Percentiles rank a stretch among this genome's conserved stretches.
These are phyloP conservation scores for Aphis craccivora DNA, from an alignment of 1,140 invertebrate species.

Conservation along the genomic window DNA sequence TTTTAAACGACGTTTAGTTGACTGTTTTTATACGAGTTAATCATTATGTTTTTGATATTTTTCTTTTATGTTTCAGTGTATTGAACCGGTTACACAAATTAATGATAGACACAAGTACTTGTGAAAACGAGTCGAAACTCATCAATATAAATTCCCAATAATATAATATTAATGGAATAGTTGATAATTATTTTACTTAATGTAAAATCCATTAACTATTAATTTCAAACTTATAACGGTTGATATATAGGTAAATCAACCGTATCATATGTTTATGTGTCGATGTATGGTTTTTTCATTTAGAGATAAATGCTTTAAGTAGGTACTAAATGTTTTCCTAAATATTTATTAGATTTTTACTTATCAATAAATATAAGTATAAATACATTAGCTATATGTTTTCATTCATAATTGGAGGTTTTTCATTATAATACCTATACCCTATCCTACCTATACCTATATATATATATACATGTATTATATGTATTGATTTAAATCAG, in stretches of 20 bases:
- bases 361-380: neutral
- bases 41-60: neutral
- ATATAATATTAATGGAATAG: neutral
- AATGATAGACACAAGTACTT: neutral
- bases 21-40: neutral
- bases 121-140: neutral
- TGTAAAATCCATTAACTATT: neutral
- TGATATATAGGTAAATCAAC: neutral
- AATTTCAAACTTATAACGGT: neutral
- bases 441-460: no score
- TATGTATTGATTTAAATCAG: neutral
- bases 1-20: neutral
- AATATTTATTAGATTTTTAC: neutral
- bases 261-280: neutral
- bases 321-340: neutral
- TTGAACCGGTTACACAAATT: conserved; percentile 45
- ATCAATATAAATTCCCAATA: conserved; percentile 12
- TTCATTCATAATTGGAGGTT: neutral
- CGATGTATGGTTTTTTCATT: neutral
- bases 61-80: neutral
- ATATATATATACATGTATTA: neutral
- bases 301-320: neutral
- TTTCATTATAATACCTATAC: neutral
- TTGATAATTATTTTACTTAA: neutral
- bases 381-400: neutral